A percentile compares a stretch with the other conserved stretches of the same genome.
Conservation (phyloP, 1,140 invertebrate species). For the Drosophila rufa region DNA sequence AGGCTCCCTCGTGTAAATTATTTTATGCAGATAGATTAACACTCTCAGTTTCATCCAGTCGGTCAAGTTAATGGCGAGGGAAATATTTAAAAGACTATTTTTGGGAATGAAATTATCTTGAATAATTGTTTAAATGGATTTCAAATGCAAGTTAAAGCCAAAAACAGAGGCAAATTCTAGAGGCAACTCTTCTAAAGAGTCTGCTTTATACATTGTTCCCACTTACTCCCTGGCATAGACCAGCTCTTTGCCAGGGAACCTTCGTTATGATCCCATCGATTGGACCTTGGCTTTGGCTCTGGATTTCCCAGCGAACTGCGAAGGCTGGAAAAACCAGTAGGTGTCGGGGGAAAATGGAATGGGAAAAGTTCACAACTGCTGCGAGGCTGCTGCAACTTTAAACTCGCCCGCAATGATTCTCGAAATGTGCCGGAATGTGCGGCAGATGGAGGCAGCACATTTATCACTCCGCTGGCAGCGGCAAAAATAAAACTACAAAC, state of each 20-base stretch:
- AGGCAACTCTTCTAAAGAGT: no score
- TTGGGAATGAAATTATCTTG: not conserved
- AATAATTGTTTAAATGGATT: not conserved
- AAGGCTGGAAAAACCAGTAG: not conserved
- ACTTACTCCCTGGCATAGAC: no score
- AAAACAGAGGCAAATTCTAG: no score
- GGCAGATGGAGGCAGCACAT: slow-evolving; percentile 27
- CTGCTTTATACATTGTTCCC: not conserved
- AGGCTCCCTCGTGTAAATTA: no score
- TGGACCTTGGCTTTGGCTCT: slow-evolving; percentile 38
- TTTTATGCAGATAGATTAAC: no score
- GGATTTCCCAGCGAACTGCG: not conserved
- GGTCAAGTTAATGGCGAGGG: no score
- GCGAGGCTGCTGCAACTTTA: slow-evolving; percentile 24
- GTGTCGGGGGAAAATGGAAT: slow-evolving; percentile 6
- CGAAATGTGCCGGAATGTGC: slow-evolving; percentile 31
- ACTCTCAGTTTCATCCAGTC: no score
- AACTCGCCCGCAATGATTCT: slow-evolving; percentile 39
- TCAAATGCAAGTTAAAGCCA: not conserved
- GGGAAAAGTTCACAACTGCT: slow-evolving; percentile 18
- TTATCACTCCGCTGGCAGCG: slow-evolving; percentile 30
- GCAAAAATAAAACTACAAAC: slow-evolving; percentile 33
- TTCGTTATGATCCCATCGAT: slow-evolving; percentile 39
- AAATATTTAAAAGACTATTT: not conserved
- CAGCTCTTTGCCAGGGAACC: not conserved